Percentiles rank a stretch among this genome's conserved stretches.
phyloP scores from a whole-genome alignment of 2,888 invertebrate species.

The Ophion obscuratus region DNA sequence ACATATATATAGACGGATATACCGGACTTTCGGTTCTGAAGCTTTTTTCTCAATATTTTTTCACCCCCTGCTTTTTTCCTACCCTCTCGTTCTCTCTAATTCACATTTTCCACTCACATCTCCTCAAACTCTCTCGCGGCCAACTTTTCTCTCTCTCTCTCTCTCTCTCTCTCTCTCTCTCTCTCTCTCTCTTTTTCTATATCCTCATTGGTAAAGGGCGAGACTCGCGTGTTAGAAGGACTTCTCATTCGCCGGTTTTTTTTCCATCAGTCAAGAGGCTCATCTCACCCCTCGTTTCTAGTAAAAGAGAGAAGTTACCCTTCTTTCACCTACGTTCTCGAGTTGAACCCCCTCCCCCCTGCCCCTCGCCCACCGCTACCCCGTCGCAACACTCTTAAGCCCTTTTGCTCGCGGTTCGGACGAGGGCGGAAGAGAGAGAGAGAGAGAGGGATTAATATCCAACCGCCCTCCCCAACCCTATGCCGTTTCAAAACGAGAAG shows the following conservation, averaged over 20 bases:
- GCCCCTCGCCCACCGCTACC: not conserved
- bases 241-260: slow-evolving; percentile 14
- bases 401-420: not conserved
- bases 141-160: slow-evolving; percentile 18
- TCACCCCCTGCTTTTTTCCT: slow-evolving; percentile 9
- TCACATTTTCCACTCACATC: slow-evolving; percentile 36
- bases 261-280: slow-evolving; percentile 16
- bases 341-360: not conserved
- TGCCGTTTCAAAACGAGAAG: not conserved
- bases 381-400: not conserved
- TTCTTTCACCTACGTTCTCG: not conserved
- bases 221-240: slow-evolving; percentile 23
- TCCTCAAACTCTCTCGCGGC: slow-evolving; percentile 36
- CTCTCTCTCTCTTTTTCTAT: slow-evolving; percentile 1
- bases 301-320: slow-evolving; percentile 6
- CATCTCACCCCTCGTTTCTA: not conserved
- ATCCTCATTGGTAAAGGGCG: slow-evolving; percentile 27
- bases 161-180: no score
- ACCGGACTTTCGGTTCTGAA: slow-evolving; percentile 51
- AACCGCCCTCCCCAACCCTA: not conserved
- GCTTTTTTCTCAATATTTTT: slow-evolving; percentile 35
- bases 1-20: slow-evolving; percentile 8
- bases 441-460: slow-evolving; percentile 32
- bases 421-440: not conserved
- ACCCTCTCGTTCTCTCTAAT: not conserved